Evolutionary conservation across 2,888 invertebrate genomes (phyloP).

Genomic region (Leucania comma): DNA sequence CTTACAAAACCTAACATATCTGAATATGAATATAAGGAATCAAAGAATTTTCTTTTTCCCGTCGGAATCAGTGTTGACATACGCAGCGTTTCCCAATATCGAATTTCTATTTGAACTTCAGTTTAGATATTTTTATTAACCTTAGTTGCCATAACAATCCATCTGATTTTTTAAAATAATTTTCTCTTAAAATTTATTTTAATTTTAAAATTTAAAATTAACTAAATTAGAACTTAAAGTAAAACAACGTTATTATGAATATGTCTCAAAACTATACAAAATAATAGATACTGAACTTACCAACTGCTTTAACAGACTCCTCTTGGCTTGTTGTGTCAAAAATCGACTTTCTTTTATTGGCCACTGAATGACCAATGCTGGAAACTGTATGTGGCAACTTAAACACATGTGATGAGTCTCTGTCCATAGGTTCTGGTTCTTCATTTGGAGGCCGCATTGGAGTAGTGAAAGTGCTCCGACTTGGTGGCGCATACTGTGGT

Average conservation of each 20-base stretch:
- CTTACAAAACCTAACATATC: slow-evolving; percentile 8
- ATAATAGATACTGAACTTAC: slow-evolving; percentile 63
- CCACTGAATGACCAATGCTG: slow-evolving; percentile 68
- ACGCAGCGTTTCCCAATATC: slow-evolving; percentile 39
- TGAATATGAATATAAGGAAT: slow-evolving; percentile 21
- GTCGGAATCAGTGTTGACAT: slow-evolving; percentile 45
- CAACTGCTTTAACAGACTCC: slow-evolving; percentile 54
- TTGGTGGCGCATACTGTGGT: slow-evolving; percentile 49
- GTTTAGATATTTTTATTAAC: slow-evolving; percentile 7
- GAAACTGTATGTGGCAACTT: slow-evolving; percentile 70
- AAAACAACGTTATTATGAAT: slow-evolving; percentile 27
- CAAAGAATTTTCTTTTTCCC: not conserved
- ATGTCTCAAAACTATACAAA: slow-evolving; percentile 13
- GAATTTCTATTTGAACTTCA: slow-evolving; percentile 5
- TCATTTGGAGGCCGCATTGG: slow-evolving; percentile 67
- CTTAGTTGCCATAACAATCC: slow-evolving; percentile 9
- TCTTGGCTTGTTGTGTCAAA: slow-evolving; percentile 70
- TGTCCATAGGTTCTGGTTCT: slow-evolving; percentile 67
- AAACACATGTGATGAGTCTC: slow-evolving; percentile 58
- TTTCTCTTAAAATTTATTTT: slow-evolving; percentile 2
- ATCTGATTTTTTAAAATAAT: too few species aligned
- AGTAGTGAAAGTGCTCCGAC: slow-evolving; percentile 61
- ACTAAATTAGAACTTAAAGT: slow-evolving; percentile 23
- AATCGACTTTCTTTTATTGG: slow-evolving; percentile 78
- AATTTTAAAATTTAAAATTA: not conserved